phyloP scores from a whole-genome alignment of 2,113 vertebrate species.

The Misgurnus anguillicaudatus region DNA sequence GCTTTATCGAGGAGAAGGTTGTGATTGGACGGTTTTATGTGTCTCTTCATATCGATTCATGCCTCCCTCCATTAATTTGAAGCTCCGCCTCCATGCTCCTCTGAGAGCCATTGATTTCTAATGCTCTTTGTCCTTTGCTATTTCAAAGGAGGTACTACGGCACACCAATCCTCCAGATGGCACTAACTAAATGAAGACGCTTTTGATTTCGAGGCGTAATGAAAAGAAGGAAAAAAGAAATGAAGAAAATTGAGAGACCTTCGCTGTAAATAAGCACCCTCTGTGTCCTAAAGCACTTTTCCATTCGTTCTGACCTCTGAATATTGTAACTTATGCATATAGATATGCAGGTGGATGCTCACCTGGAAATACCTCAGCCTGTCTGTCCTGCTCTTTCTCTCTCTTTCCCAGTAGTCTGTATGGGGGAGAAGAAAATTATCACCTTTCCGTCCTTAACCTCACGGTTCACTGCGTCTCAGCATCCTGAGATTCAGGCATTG shows the following conservation, averaged over 20 bases:
- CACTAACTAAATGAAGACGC: slow-evolving; percentile 55
- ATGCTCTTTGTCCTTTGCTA: slow-evolving; percentile 53
- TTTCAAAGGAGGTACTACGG: slow-evolving; percentile 51
- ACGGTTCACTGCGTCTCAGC: slow-evolving; percentile 58
- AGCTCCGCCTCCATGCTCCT: background rate
- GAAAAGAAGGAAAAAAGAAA: slow-evolving; percentile 34
- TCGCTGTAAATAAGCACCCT: slow-evolving; percentile 77
- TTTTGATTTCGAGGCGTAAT: slow-evolving; percentile 42
- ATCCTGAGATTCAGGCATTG: slow-evolving; percentile 34
- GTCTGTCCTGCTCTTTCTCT: slow-evolving; percentile 47
- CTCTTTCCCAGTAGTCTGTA: slow-evolving; percentile 22
- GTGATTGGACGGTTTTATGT: background rate
- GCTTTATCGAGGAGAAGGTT: background rate
- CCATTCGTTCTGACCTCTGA: slow-evolving; percentile 59
- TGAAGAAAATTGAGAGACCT: slow-evolving; percentile 40
- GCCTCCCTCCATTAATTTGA: slow-evolving; percentile 18
- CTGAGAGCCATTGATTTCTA: slow-evolving; percentile 47
- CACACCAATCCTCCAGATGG: slow-evolving; percentile 36
- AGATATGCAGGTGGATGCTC: slow-evolving; percentile 68
- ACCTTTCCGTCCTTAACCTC: slow-evolving; percentile 53
- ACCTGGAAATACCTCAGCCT: slow-evolving; percentile 79
- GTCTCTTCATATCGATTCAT: slow-evolving; percentile 19
- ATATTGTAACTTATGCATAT: slow-evolving; percentile 75
- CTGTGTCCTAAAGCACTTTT: slow-evolving; percentile 76
- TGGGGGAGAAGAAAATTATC: slow-evolving; percentile 30